phyloP scores from a whole-genome alignment of 2,113 vertebrate species.

The Forbesichthys agassizii region DNA sequence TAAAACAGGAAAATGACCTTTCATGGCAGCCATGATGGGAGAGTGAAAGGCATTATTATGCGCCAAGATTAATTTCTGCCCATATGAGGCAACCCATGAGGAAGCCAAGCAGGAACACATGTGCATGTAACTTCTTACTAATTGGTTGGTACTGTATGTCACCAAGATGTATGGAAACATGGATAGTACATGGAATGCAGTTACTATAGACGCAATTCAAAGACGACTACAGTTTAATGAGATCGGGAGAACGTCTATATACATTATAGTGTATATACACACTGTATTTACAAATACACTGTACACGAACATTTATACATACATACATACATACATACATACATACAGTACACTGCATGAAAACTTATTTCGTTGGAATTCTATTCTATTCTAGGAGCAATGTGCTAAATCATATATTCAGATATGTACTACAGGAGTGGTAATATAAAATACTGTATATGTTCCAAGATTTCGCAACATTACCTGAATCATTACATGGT shows the following conservation, averaged over 20 bases:
- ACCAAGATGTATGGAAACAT: constrained; percentile 41
- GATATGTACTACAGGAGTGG: constrained; percentile 27
- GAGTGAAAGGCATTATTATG: constrained; percentile 81
- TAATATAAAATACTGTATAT: constrained; percentile 36
- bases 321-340: background rate
- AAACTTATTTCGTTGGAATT: constrained; percentile 13
- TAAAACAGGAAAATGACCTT: constrained; percentile 81
- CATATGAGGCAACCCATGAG: constrained; percentile 63
- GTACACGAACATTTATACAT: too few species aligned
- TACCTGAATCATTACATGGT: constrained; percentile 47
- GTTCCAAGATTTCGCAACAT: constrained; percentile 34
- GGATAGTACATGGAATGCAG: constrained; percentile 25
- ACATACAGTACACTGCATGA: background rate
- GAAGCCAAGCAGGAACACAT: constrained; percentile 63
- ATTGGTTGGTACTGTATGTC: constrained; percentile 45
- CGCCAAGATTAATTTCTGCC: constrained; percentile 76
- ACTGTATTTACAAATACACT: too few species aligned
- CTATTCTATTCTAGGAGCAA: constrained; percentile 20
- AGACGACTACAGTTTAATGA: too few species aligned
- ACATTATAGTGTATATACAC: too few species aligned
- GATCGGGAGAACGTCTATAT: too few species aligned
- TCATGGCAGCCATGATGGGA: constrained; percentile 75
- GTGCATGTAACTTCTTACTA: constrained; percentile 55
- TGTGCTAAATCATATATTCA: constrained; percentile 34
- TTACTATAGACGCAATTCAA: background rate